These are phyloP conservation scores for Drosophila meridiana DNA, from an alignment of 2,888 invertebrate genomes.

Conservation along the genomic window DNA sequence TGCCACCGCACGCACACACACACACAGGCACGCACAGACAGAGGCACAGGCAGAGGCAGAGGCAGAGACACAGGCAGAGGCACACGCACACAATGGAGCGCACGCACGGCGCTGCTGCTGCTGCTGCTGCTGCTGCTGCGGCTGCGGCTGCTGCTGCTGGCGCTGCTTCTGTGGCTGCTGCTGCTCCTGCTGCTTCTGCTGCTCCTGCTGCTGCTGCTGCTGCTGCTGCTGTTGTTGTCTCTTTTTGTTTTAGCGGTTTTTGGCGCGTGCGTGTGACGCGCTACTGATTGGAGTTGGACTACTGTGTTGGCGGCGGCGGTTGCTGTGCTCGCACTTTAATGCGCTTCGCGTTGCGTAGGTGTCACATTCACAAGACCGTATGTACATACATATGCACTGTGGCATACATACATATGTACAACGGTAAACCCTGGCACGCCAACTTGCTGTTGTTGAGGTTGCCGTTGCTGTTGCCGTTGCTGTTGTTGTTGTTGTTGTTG, in stretches of 20 bases:
- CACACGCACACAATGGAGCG: constrained; percentile 21
- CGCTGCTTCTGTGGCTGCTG: constrained; percentile 11
- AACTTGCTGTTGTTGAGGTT: constrained; percentile 12
- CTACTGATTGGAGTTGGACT: constrained; percentile 24
- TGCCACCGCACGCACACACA: constrained; percentile 55
- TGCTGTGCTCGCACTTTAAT: constrained; percentile 57
- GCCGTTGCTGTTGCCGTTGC: not conserved
- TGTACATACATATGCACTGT: constrained; percentile 45
- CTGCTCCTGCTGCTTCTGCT: constrained; percentile 2
- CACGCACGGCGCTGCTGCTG: constrained; percentile 27
- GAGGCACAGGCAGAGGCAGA: constrained; percentile 3
- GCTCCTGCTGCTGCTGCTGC: not conserved
- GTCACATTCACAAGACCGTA: constrained; percentile 54
- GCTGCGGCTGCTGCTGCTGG: not conserved
- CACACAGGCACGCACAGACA: constrained; percentile 26
- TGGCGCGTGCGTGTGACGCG: constrained; percentile 54
- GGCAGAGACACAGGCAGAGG: constrained; percentile 5
- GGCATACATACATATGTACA: constrained; percentile 56
- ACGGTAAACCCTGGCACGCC: constrained; percentile 41
- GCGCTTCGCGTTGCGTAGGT: constrained; percentile 64
- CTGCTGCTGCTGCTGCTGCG: constrained; percentile 7
- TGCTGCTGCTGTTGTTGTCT: constrained; percentile 50
- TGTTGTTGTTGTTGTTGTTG: constrained; percentile 8
- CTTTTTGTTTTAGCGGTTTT: constrained; percentile 46
- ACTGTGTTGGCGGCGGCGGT: constrained; percentile 31